These are phyloP conservation scores for Ectobius pallidus DNA, from an alignment of 2,888 invertebrate genomes.

Conservation along the genomic window DNA sequence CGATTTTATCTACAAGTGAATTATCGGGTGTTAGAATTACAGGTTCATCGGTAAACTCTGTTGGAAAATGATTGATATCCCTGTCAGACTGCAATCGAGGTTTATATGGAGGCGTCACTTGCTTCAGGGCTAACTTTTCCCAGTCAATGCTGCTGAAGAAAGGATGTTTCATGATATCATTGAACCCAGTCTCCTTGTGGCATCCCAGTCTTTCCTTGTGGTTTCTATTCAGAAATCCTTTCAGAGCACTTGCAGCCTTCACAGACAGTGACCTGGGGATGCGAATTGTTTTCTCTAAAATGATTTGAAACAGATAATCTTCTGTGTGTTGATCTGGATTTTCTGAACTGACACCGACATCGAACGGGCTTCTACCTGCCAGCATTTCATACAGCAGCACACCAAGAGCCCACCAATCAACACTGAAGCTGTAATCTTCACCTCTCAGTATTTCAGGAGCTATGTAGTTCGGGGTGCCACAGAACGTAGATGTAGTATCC, in stretches of 20 bases:
- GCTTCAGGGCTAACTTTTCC: conserved; percentile 97
- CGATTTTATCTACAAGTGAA: conserved; percentile 66
- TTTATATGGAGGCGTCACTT: conserved; percentile 97
- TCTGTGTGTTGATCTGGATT: conserved; percentile 99
- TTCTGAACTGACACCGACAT: conserved; percentile 95
- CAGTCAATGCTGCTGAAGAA: conserved; percentile 99
- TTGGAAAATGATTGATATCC: conserved; percentile 99
- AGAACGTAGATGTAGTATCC: conserved; percentile 95
- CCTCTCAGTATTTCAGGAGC: conserved; percentile 97
- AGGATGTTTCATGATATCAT: conserved; percentile 93
- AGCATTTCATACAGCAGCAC: conserved; percentile 99
- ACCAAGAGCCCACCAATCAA: conserved; percentile 99
- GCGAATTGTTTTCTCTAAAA: conserved; percentile 91
- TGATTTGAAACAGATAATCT: conserved; percentile 90
- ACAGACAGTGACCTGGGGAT: conserved; percentile 97
- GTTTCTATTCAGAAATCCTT: conserved; percentile 98
- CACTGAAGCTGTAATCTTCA: conserved; percentile 87
- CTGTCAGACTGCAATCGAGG: conserved; percentile 94
- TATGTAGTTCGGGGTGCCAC: conserved; percentile 97
- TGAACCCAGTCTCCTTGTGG: conserved; percentile 84
- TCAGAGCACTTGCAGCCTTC: conserved; percentile 94
- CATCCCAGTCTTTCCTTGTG: conserved; percentile 96
- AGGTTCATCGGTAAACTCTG: conserved; percentile 98
- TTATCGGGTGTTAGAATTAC: conserved; percentile 97
- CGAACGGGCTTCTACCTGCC: conserved; percentile 97